These are phyloP conservation scores for Microcaecilia unicolor DNA, from an alignment of 2,797 vertebrate genomes.

Conservation along the genomic window DNA sequence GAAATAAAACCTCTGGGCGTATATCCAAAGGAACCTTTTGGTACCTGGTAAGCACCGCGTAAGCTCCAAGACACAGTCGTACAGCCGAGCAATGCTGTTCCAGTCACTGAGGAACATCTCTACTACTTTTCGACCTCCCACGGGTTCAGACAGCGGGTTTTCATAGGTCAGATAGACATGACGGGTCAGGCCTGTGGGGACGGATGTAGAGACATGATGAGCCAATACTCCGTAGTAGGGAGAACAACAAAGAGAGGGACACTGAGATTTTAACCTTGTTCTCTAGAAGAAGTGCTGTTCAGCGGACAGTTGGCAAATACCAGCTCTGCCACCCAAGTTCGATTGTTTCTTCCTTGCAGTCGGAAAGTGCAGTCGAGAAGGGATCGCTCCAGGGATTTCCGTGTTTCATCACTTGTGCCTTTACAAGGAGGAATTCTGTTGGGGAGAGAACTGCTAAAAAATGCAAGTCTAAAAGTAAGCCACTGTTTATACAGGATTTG, in stretches of 20 bases:
- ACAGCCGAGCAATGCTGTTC: conserved; percentile 89
- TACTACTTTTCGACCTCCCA: conserved; percentile 92
- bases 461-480: not conserved
- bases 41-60: conserved; percentile 82
- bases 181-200: conserved; percentile 72
- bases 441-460: not conserved
- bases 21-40: not conserved
- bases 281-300: conserved; percentile 84
- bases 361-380: conserved; percentile 95
- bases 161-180: conserved; percentile 94
- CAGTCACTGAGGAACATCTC: conserved; percentile 98
- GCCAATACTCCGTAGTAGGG: not conserved
- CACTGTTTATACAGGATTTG: no score
- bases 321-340: conserved; percentile 94
- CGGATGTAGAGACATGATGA: conserved; percentile 4
- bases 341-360: conserved; percentile 94
- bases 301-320: conserved; percentile 92
- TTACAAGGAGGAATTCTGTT: conserved; percentile 85
- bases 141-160: conserved; percentile 91
- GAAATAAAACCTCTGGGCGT: no score
- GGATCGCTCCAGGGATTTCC: conserved; percentile 82
- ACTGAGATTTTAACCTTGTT: conserved; percentile 67
- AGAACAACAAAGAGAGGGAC: not conserved
- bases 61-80: conserved; percentile 93
- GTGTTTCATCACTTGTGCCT: conserved; percentile 83